These are phyloP conservation scores for Perccottus glenii DNA, from an alignment of 2,113 vertebrate genomes.

Conservation along the genomic window DNA sequence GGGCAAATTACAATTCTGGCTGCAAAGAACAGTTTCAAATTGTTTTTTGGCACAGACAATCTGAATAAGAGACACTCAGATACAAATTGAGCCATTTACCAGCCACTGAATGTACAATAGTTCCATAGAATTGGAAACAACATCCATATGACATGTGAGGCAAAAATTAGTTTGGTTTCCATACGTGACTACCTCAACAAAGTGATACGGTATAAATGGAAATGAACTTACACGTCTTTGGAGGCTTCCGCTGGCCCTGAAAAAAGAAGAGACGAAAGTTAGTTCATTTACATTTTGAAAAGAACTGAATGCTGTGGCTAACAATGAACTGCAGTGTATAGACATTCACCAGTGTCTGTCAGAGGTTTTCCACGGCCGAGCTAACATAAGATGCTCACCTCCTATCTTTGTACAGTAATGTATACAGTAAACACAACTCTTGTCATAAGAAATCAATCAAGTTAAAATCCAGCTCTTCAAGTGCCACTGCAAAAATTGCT, in stretches of 20 bases:
- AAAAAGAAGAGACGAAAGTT: constrained; percentile 37
- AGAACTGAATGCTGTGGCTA: neutral
- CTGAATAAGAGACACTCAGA: neutral
- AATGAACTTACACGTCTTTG: constrained; percentile 90
- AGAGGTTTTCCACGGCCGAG: neutral
- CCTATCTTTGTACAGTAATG: no score
- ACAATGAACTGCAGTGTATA: neutral
- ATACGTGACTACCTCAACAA: no score
- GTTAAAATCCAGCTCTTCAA: neutral
- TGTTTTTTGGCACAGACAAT: neutral
- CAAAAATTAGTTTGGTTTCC: no score
- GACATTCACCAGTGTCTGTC: neutral
- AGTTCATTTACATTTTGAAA: neutral
- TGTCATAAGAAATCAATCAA: constrained; percentile 9
- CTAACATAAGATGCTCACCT: neutral
- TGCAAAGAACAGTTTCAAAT: neutral
- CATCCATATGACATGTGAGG: neutral
- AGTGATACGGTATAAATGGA: neutral
- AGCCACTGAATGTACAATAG: neutral
- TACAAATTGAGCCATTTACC: neutral
- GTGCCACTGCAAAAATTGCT: neutral
- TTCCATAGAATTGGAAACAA: neutral
- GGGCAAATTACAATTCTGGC: neutral
- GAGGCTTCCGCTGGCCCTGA: constrained; percentile 86
- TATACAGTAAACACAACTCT: no score